Evolutionary conservation across 2,113 vertebrate genomes (phyloP), one percentile per base, ranked within the genome.

Genomic region (Pseudorectes ferrugineus): DNA sequence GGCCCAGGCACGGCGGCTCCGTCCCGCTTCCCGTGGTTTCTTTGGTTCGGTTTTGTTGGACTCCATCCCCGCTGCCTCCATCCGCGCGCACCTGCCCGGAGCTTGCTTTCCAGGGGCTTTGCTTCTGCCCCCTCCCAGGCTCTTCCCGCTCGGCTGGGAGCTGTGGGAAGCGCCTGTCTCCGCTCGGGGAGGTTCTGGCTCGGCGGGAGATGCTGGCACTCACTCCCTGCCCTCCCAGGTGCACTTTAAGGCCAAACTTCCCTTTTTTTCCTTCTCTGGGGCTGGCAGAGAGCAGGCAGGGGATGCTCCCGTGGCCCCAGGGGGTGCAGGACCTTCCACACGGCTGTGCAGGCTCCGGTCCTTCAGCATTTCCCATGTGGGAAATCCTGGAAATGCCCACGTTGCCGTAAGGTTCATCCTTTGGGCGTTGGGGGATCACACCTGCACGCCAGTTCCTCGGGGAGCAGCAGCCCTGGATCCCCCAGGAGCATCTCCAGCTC

Each of bases 241-340:
- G 88, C 85, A 92, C 92, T 96, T 94, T 92, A 96, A 85, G 88
- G 93, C 93, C 93, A 92, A 88, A 82, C 35, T 76, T 82, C n/a
- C 58, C 6, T 14, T 24, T 59, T 48, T 36, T 51, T 19, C 17
- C 10, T n/a, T 62, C 85, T 6, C 2, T 1, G 70, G 67, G 75
- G 72, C 89, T 19, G 9, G 62, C 58, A 33, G 62, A 25, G 46
- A 61, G 63, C 91, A 80, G 83, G 42, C 51, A 52, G 61, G 67
- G 88, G 75, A 45, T 93, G 93, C 74, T 95, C 48, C 88, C 6
- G 1, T 10, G 6, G 35, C 55, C 73, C 76, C 3, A 4, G 54
- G 26, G 52, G 10, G 38, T 67, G 77, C 54, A 63, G 91, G 84
- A 93, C 76, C 52, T 81, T 67, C 79, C 21, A 1, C 35, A 10